Conservation (phyloP, 1,140 invertebrate species). For the Venustaconcha ellipsiformis region DNA sequence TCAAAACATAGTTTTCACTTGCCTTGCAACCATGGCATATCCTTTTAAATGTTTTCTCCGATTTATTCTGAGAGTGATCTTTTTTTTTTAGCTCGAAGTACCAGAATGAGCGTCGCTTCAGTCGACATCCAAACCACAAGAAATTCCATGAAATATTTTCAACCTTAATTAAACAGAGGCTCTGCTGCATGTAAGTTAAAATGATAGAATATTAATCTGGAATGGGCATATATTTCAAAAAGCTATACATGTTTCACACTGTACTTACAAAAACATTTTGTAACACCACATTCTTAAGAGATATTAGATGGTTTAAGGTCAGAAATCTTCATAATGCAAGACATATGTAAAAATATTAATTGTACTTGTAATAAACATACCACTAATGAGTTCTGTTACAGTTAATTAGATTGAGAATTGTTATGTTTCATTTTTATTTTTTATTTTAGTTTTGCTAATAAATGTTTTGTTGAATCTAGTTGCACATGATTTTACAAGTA, state of each 20-base stretch:
- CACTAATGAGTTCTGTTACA: too few relatives aligned
- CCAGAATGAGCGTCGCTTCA: constrained; percentile 60
- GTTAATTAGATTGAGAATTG: too few relatives aligned
- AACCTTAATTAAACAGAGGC: constrained; percentile 56
- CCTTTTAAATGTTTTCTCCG: not conserved
- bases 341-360: not conserved
- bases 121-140: constrained; percentile 43
- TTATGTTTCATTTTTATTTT: too few relatives aligned
- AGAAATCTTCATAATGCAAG: not conserved
- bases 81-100: constrained; percentile 53
- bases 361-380: too few relatives aligned
- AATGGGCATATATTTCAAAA: not conserved
- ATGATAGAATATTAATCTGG: not conserved
- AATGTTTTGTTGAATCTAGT: too few relatives aligned
- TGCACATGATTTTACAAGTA: too few relatives aligned
- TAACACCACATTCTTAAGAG: not conserved
- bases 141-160: constrained; percentile 59
- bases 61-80: not conserved
- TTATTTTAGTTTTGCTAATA: too few relatives aligned
- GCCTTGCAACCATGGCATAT: not conserved
- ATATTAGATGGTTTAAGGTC: not conserved
- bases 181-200: constrained; percentile 56
- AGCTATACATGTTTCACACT: not conserved
- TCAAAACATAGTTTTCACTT: not conserved
- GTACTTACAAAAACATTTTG: not conserved